phyloP scores from a whole-genome alignment of 64 coral and sea anemone species.

The Orbicella faveolata region DNA sequence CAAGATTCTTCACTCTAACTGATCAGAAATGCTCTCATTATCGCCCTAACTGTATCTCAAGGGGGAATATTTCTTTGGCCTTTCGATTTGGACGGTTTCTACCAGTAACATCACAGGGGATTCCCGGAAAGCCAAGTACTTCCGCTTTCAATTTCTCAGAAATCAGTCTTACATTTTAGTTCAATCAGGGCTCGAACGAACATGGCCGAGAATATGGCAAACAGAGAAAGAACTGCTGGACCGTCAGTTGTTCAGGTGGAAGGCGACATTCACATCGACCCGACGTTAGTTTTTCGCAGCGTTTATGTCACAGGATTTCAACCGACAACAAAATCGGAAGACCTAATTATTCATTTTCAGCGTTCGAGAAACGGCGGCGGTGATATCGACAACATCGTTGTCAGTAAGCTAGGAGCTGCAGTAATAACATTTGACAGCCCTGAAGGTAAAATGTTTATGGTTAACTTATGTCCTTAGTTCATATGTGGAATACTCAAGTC shows the following conservation, averaged over 20 bases:
- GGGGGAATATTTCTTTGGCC: background rate
- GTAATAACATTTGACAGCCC: slow-evolving; percentile 33
- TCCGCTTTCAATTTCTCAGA: slow-evolving; percentile 25
- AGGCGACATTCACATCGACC: background rate
- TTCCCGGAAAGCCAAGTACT: slow-evolving; percentile 4
- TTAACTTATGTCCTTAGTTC: background rate
- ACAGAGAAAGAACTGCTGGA: background rate
- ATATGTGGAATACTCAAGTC: too few species aligned
- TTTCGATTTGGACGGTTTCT: background rate
- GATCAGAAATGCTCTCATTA: too few species aligned
- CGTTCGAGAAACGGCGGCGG: slow-evolving; percentile 45
- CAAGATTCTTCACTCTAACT: too few species aligned
- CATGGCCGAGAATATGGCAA: background rate
- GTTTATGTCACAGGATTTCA: background rate
- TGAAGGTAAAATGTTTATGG: slow-evolving; percentile 30
- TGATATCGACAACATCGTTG: slow-evolving; percentile 22
- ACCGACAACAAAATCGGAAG: background rate
- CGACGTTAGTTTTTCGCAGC: slow-evolving; percentile 8
- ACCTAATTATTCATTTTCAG: slow-evolving; percentile 63
- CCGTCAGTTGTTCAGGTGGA: background rate
- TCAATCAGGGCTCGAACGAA: background rate
- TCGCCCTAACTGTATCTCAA: too few species aligned
- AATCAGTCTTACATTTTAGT: background rate
- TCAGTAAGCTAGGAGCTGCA: slow-evolving; percentile 21
- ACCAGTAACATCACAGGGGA: background rate